Conservation (phyloP, 2,113 vertebrate genomes). For the Tragelaphus scriptus region DNA sequence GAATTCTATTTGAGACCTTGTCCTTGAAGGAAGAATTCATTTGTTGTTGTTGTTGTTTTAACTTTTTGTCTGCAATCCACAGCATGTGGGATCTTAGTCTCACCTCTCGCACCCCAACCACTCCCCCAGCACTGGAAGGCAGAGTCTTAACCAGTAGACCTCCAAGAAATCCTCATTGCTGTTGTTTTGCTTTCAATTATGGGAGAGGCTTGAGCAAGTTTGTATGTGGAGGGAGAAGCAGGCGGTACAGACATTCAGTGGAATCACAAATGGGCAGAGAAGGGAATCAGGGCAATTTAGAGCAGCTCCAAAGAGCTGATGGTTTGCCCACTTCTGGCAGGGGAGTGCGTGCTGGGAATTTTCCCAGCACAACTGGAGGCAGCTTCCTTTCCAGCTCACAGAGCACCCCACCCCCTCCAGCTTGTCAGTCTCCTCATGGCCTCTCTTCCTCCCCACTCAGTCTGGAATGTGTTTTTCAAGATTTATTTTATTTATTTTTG, state of each 20-base stretch:
- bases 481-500: not conserved
- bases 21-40: not conserved
- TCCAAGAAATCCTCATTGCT: not conserved
- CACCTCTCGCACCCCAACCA: not conserved
- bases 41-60: not conserved
- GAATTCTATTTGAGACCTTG: not conserved
- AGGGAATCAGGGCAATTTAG: not conserved
- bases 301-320: not conserved
- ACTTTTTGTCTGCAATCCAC: not conserved
- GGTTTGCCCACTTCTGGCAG: too few relatives aligned
- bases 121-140: not conserved
- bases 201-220: not conserved
- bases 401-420: not conserved
- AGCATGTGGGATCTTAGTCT: not conserved
- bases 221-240: not conserved
- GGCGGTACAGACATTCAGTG: not conserved
- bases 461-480: not conserved
- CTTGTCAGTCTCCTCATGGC: not conserved
- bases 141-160: not conserved
- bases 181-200: not conserved
- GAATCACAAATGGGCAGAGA: not conserved
- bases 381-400: not conserved
- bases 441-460: not conserved
- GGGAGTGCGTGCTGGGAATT: not conserved
- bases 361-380: not conserved